phyloP scores from a whole-genome alignment of 2,888 invertebrate species.

The Drosophila borealis region DNA sequence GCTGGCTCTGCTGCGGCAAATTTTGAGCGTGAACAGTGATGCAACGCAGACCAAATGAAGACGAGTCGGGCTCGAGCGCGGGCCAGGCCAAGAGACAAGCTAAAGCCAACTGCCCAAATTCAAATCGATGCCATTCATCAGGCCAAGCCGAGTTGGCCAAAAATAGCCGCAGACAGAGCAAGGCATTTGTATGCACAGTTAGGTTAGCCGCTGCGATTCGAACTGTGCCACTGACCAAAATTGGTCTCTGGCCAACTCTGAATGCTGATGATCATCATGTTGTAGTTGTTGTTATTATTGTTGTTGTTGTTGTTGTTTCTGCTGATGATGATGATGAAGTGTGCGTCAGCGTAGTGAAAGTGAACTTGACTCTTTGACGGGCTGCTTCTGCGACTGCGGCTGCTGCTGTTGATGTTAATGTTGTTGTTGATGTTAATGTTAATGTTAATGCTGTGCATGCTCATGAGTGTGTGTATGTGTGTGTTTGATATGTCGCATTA shows the following conservation, averaged over 20 bases:
- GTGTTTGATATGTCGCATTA: constrained; percentile 63
- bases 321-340: constrained; percentile 12
- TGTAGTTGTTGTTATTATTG: constrained; percentile 6
- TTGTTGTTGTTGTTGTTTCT: neutral
- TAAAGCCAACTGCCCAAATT: constrained; percentile 1
- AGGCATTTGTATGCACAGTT: constrained; percentile 71
- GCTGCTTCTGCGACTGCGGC: constrained; percentile 12
- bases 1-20: constrained; percentile 24
- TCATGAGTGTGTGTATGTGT: constrained; percentile 39
- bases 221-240: constrained; percentile 76
- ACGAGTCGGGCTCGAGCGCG: neutral
- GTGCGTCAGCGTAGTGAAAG: constrained; percentile 80
- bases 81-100: constrained; percentile 33
- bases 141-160: constrained; percentile 56
- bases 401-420: constrained; percentile 8
- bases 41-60: constrained; percentile 56
- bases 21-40: constrained; percentile 55
- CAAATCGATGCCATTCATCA: constrained; percentile 69
- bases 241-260: constrained; percentile 50
- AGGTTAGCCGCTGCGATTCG: constrained; percentile 20
- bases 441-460: constrained; percentile 33
- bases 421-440: constrained; percentile 46
- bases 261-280: constrained; percentile 20
- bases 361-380: constrained; percentile 78
- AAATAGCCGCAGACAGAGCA: constrained; percentile 57